Evolutionary conservation across 2,113 vertebrate species (phyloP).

Genomic region (Turdus rufiventris): DNA sequence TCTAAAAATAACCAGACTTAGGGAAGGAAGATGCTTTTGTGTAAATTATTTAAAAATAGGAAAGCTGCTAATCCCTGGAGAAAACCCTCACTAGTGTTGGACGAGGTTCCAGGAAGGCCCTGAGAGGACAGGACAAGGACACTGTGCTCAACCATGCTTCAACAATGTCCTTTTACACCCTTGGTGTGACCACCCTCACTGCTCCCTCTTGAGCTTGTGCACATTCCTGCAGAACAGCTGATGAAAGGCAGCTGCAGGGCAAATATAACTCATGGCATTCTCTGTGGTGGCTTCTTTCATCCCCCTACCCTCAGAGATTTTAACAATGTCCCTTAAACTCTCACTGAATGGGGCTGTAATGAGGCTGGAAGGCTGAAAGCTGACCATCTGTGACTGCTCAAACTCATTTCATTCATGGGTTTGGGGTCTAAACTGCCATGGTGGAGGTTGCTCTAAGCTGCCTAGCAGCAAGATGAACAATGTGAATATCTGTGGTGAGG

Average conservation of each 20-base stretch:
- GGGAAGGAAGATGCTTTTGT: conserved; percentile 26
- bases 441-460: background rate
- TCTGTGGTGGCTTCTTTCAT: background rate
- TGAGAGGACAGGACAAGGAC: background rate
- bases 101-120: rapidly evolving
- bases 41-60: conserved; percentile 39
- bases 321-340: background rate
- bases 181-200: background rate
- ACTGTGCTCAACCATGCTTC: background rate
- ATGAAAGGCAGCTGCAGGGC: background rate
- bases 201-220: background rate
- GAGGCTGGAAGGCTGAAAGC: background rate
- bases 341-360: background rate
- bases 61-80: conserved; percentile 35
- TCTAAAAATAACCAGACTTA: conserved; percentile 22
- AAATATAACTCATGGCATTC: background rate
- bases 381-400: background rate
- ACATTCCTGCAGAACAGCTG: background rate
- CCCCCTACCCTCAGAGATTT: rapidly evolving
- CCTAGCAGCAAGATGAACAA: background rate
- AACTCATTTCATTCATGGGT: background rate
- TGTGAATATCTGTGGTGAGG: background rate
- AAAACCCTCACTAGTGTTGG: background rate
- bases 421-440: background rate
- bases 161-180: background rate